These are phyloP conservation scores for Manduca sexta DNA, from an alignment of 1,140 invertebrate genomes.

Conservation along the genomic window DNA sequence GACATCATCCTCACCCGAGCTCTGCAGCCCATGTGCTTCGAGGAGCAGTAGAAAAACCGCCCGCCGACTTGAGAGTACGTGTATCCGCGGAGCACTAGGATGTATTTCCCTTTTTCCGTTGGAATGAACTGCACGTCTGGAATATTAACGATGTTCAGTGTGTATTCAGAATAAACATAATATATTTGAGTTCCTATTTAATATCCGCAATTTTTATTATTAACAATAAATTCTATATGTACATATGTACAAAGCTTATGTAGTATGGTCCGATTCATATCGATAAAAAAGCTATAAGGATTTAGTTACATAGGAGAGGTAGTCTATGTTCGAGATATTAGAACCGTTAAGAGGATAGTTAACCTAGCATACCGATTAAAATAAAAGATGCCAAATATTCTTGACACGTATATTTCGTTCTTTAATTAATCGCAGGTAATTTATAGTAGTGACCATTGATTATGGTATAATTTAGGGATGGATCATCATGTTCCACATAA, in stretches of 20 bases:
- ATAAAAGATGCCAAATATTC: too few species aligned
- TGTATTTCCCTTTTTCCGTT: conserved; percentile 65
- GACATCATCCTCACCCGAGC: conserved; percentile 50
- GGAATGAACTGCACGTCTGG: conserved; percentile 66
- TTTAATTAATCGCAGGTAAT: conserved; percentile 22
- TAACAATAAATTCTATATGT: too few species aligned
- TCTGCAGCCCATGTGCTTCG: conserved; percentile 63
- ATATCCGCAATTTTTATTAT: too few species aligned
- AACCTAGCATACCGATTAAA: too few species aligned
- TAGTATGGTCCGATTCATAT: too few species aligned
- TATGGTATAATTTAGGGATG: conserved; percentile 29
- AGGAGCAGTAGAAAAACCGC: conserved; percentile 65
- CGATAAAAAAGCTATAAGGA: too few species aligned
- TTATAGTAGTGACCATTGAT: too few species aligned
- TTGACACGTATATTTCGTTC: conserved; percentile 7
- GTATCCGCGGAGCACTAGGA: conserved; percentile 59
- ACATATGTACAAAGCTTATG: too few species aligned
- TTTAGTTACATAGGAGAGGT: too few species aligned
- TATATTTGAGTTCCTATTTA: too few species aligned
- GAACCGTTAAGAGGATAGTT: too few species aligned
- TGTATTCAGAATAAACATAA: conserved; percentile 6
- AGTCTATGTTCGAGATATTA: too few species aligned
- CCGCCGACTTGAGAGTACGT: conserved; percentile 67
- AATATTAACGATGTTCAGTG: conserved; percentile 28
- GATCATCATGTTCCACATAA: conserved; percentile 23